A percentile compares a stretch with the other conserved stretches of the same genome.
phyloP scores from a whole-genome alignment of 1,140 invertebrate species.

The Magallana angulata region DNA sequence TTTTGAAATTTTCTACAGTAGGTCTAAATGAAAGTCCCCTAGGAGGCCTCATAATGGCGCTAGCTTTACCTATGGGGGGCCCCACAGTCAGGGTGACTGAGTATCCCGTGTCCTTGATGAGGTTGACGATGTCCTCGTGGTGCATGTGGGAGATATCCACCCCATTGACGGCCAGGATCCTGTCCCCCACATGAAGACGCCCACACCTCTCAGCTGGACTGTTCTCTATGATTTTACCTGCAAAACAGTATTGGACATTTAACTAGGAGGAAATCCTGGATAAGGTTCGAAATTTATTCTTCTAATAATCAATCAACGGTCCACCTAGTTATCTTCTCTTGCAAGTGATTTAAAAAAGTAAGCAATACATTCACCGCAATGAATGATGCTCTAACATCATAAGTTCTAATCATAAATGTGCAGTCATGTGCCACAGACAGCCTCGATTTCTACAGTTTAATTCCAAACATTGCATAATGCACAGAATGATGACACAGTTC shows the following conservation, averaged over 20 bases:
- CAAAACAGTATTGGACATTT: constrained; percentile 48
- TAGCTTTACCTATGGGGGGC: constrained; percentile 71
- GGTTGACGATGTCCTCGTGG: constrained; percentile 97
- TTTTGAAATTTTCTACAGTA: background rate
- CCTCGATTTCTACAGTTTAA: no score
- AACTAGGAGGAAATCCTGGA: background rate
- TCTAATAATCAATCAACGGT: no score
- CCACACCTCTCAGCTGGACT: constrained; percentile 96
- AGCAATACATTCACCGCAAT: no score
- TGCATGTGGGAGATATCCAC: constrained; percentile 93
- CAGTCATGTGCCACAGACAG: background rate
- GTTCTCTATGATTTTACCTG: constrained; percentile 94
- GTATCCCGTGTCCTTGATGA: constrained; percentile 94
- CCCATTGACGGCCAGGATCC: constrained; percentile 97
- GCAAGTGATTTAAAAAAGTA: no score
- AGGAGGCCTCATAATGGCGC: background rate
- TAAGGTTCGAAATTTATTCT: no score
- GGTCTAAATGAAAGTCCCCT: background rate
- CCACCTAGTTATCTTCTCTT: no score
- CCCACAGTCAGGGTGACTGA: constrained; percentile 94
- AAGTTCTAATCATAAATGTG: background rate
- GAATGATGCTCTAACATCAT: no score
- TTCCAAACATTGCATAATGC: no score
- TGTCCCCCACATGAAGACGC: constrained; percentile 94
- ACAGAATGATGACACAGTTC: no score